Percentiles rank a stretch among this genome's conserved stretches.
Evolutionary conservation across 2,888 invertebrate genomes (phyloP).

Genomic region (Pharmacophagus antenor): DNA sequence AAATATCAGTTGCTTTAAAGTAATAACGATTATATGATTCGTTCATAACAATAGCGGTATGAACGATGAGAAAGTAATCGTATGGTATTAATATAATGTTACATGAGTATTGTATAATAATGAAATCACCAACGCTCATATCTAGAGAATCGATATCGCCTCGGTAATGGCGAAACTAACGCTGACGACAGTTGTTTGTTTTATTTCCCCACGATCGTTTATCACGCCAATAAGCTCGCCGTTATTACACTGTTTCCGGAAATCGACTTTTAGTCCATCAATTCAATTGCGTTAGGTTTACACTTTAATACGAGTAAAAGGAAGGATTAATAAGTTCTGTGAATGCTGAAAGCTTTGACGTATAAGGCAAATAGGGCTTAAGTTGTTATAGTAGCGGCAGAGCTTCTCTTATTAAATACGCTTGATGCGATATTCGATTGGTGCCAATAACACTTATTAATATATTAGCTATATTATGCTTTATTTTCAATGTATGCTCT

Average conservation of each 20-base stretch:
- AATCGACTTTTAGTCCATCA: slow-evolving; percentile 73
- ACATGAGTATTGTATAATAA: slow-evolving; percentile 15
- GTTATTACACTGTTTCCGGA: slow-evolving; percentile 59
- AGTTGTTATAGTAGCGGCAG: too few species aligned
- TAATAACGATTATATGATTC: neutral
- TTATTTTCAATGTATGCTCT: too few species aligned
- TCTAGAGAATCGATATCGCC: slow-evolving; percentile 12
- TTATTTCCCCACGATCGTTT: slow-evolving; percentile 67
- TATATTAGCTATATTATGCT: too few species aligned
- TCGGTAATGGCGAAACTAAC: slow-evolving; percentile 48
- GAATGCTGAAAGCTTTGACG: neutral
- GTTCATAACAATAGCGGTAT: neutral
- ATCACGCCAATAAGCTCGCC: slow-evolving; percentile 58
- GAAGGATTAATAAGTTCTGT: neutral
- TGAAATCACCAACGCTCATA: slow-evolving; percentile 13
- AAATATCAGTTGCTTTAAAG: neutral
- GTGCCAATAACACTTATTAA: too few species aligned
- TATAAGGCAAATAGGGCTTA: neutral
- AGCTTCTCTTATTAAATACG: too few species aligned
- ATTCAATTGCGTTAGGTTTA: slow-evolving; percentile 57
- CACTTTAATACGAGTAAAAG: slow-evolving; percentile 31
- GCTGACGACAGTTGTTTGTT: slow-evolving; percentile 76
- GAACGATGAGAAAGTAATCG: neutral
- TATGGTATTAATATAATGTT: slow-evolving; percentile 13
- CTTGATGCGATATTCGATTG: too few species aligned